Conservation (phyloP, 1,140 invertebrate genomes). For the Drosophila nigrodunni region DNA sequence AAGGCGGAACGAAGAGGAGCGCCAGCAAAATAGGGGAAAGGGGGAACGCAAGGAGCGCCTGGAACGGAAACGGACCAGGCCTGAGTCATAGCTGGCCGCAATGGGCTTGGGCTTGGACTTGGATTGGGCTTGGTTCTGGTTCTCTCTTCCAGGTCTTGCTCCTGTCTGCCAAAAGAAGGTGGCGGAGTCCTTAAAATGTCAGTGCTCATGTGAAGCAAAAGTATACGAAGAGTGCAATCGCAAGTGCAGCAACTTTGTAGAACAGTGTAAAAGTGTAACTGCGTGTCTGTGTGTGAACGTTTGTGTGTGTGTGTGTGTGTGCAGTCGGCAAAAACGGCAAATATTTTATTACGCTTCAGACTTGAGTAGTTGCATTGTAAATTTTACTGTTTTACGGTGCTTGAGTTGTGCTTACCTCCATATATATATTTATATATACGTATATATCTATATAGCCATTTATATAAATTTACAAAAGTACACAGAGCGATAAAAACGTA, state of each 20-base stretch:
- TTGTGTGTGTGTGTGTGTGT: conserved; percentile 51
- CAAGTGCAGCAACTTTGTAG: conserved; percentile 14
- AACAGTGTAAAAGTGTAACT: too few species aligned
- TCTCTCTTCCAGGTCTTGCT: conserved; percentile 32
- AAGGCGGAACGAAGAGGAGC: conserved; percentile 10
- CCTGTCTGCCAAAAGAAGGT: conserved; percentile 38
- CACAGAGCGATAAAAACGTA: too few species aligned
- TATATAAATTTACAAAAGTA: too few species aligned
- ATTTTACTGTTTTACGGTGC: conserved; percentile 82
- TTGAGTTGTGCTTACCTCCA: conserved; percentile 64
- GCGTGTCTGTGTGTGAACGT: conserved; percentile 3
- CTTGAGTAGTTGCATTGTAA: conserved; percentile 83
- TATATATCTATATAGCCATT: conserved; percentile 3
- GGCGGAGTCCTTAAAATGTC: conserved; percentile 55
- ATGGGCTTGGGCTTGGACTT: conserved; percentile 63
- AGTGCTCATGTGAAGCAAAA: conserved; percentile 35
- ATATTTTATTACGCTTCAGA: conserved; percentile 84
- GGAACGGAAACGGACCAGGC: conserved; percentile 50
- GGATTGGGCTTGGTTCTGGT: conserved; percentile 26
- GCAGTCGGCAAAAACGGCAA: conserved; percentile 75
- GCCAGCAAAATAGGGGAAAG: neutral
- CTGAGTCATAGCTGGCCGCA: conserved; percentile 67
- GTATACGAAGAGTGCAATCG: conserved; percentile 35
- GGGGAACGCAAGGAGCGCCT: conserved; percentile 1
- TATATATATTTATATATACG: conserved; percentile 10